Percentiles rank a stretch among this genome's conserved stretches.
Evolutionary conservation across 2,888 invertebrate genomes (phyloP).

Genomic region (Ophion ellenae): DNA sequence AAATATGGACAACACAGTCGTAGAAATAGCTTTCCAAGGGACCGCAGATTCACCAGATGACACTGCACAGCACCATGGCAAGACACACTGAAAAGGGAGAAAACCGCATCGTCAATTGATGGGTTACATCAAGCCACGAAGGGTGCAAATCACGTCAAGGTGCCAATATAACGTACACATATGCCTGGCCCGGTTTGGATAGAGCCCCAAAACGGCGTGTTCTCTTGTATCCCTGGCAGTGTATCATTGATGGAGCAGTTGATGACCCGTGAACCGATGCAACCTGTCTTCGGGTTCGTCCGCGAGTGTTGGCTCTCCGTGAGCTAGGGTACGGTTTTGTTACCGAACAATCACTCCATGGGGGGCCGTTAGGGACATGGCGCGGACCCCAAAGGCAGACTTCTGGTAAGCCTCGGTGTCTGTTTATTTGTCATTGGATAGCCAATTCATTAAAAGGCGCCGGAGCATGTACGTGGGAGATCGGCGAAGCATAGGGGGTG

Average conservation of each 20-base stretch:
- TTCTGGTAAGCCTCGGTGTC: conserved; percentile 26
- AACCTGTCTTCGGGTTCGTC: conserved; percentile 70
- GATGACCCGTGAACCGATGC: conserved; percentile 73
- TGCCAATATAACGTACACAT: not conserved
- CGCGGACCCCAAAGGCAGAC: conserved; percentile 25
- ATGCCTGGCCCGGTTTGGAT: conserved; percentile 65
- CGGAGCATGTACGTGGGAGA: conserved; percentile 49
- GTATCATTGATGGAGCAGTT: conserved; percentile 57
- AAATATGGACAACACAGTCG: not conserved
- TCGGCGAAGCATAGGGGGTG: conserved; percentile 8
- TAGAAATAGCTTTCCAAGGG: not conserved
- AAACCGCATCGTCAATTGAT: conserved; percentile 38
- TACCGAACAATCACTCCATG: conserved; percentile 75
- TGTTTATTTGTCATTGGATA: conserved; percentile 74
- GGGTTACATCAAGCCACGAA: not conserved
- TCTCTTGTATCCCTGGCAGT: conserved; percentile 13
- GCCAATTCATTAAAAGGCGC: conserved; percentile 73
- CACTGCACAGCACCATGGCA: not conserved
- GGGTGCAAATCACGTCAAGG: conserved; percentile 37
- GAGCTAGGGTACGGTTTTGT: conserved; percentile 58
- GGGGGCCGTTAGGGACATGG: conserved; percentile 73
- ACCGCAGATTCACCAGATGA: not conserved
- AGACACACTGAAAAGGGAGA: conserved; percentile 9
- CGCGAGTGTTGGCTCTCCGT: conserved; percentile 42
- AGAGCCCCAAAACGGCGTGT: conserved; percentile 52